phyloP scores from a whole-genome alignment of 2,113 vertebrate genomes.

The Nothocercus nigrocapillus region DNA sequence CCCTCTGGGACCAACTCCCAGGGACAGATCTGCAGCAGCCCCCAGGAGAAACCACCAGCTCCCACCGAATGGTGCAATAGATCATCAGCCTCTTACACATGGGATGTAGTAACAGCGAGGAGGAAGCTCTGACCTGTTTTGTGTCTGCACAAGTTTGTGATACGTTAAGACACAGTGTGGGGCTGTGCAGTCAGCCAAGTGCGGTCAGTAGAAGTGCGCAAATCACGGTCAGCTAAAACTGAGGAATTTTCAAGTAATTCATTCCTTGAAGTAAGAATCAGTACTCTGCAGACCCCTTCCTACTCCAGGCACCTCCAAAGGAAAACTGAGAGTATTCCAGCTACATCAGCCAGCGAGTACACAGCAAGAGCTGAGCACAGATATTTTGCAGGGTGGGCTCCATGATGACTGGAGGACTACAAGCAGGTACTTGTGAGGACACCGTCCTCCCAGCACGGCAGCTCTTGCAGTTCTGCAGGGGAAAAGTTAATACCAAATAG shows the following conservation, averaged over 20 bases:
- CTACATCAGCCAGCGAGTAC: background rate
- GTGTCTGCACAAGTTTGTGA: background rate
- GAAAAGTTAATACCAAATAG: background rate
- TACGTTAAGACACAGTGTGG: constrained; percentile 34
- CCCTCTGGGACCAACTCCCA: background rate
- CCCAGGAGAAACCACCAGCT: background rate
- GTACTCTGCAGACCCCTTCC: background rate
- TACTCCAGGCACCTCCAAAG: background rate
- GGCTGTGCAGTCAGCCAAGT: background rate
- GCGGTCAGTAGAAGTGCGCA: background rate
- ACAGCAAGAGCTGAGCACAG: background rate
- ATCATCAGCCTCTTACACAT: background rate
- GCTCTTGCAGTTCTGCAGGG: background rate
- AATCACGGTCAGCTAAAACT: background rate
- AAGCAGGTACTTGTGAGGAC: background rate
- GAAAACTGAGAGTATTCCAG: background rate
- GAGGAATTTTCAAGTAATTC: background rate
- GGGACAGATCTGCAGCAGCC: background rate
- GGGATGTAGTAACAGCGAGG: background rate
- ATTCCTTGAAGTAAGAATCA: background rate
- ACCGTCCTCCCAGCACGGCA: background rate
- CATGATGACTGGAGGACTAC: background rate
- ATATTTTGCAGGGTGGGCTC: background rate
- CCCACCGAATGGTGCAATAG: background rate
- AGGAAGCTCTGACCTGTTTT: constrained; percentile 7